Base-by-base conservation (phyloP, 2,113 vertebrate species). In the Corapipo altera region DNA sequence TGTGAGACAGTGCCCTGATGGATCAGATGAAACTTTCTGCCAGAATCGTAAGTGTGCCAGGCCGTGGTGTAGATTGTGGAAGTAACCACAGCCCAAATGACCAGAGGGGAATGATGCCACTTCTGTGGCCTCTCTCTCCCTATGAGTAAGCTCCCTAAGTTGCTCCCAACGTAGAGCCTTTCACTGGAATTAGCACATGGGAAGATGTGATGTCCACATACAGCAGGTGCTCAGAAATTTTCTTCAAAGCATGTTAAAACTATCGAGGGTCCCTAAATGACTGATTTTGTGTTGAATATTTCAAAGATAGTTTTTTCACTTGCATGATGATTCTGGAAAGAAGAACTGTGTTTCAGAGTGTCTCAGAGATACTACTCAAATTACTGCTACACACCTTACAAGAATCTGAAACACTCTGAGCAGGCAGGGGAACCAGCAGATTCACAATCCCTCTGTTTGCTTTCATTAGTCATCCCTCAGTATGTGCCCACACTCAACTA, bases 1-100 rank as follows among this genome's bases (percentile, higher is more conserved):
- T 21, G 98, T 98, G 79, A 98, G 98, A 15, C 99, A 99, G 70
- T 99, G 99, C 84, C 98, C 99, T 1, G 99, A 99, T 30, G 98
- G 98, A 44, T 99, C 99, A 0, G 99, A 99, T 7, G 99, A 99
- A 95, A 98, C 98, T 61, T 99, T 99, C 98, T 99, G 99, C 95
- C 98, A 98, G 59, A 98, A 98, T 52, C 92, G 99, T 99, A 97
- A 98, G 98, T 98, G 27, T 12, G 8, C 39, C 2, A 0, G 30
- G 21, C 22, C 59, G 55, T 69, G 54, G 27, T 8, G 21, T 1
- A 23, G 33, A 12, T 27, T n/a, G 52, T 39, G 76, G 48, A 21
- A 41, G 43, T 32, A 78, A 41, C 26, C 6, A 2, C 51, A 77
- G 91, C 30, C 30, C 70, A 59, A 66, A 0, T 55, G 30, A 64